Evolutionary conservation across 2,888 invertebrate species (phyloP), one percentile per base, ranked within the genome.

Genomic region (Sacculina carcini): DNA sequence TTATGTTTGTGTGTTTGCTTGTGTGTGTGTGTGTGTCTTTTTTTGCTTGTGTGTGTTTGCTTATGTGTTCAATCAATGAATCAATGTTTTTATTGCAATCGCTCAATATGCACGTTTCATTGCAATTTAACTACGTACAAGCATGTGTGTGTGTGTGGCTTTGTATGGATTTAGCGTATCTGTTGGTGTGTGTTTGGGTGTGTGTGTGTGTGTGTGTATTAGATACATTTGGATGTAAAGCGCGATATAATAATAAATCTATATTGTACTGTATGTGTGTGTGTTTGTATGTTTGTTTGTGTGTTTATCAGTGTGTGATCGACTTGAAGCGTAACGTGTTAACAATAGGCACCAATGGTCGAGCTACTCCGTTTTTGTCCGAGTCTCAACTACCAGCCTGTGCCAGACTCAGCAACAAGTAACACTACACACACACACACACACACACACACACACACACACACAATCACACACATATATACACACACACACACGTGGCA

Each of bases 281-380:
- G 21, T 19, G 38, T 5, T 36, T 12, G 24, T 40, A 10, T 46
- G 53, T 54, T 53, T 55, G 54, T 51, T 49, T 31, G 2, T 14
- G 9, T 19, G 21, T 10, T 16, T 19, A 2, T 6, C 60, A 83
- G 77, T 94, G 92, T 66, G 79, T 78, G 59, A 89, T 94, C 59
- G 92, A 96, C 66, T 69, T 98, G 59, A 81, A 82, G 63, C 73
- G 74, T 46, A 92, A 89, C 66, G 74, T 85, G 3, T 70, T 96
- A 31, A 74, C 75, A 56, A 94, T 96, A 61, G 94, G 94, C 34
- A 94, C 94, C 0, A 92, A 92, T 0, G 85, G 85, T 31, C 86
- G 86, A 0, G 81, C 83, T 64, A 92, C 94, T 0, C 68, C 72
- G 1, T 96, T 96, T 67, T 70, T 96, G 58, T 72, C 80, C 0